Conservation (phyloP, 1,140 invertebrate genomes). For the Euwallacea fornicatus region DNA sequence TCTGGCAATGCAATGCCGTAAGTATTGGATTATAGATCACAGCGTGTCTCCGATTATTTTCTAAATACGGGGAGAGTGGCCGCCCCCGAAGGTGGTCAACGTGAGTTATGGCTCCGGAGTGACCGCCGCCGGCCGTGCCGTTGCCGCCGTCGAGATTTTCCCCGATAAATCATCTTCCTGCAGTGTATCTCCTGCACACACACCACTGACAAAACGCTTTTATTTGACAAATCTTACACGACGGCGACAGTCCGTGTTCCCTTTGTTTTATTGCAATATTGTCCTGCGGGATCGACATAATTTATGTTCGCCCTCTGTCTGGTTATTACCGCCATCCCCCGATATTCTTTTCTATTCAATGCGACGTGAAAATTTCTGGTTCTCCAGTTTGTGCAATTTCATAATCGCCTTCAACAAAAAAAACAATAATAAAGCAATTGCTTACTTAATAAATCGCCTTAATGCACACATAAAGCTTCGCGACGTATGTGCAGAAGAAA, state of each 20-base stretch:
- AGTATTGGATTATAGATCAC: too few species aligned
- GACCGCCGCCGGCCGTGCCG: slow-evolving; percentile 41
- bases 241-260: slow-evolving; percentile 24
- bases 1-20: too few species aligned
- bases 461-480: slow-evolving; percentile 10
- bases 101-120: slow-evolving; percentile 40
- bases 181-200: slow-evolving; percentile 40
- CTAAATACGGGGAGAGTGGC: not conserved
- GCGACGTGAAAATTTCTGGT: not conserved
- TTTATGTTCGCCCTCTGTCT: slow-evolving; percentile 12
- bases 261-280: slow-evolving; percentile 38
- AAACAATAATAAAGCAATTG: slow-evolving; percentile 31
- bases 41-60: too few species aligned
- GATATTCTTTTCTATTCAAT: too few species aligned
- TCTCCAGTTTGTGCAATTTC: not conserved
- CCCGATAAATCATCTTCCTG: slow-evolving; percentile 41
- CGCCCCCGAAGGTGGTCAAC: slow-evolving; percentile 34
- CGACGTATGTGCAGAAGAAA: slow-evolving; percentile 16
- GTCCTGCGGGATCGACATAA: slow-evolving; percentile 18
- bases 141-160: slow-evolving; percentile 41
- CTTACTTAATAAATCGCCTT: slow-evolving; percentile 27
- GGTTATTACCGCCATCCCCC: too few species aligned
- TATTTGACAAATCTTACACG: slow-evolving; percentile 44
- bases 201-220: slow-evolving; percentile 42
- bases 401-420: not conserved